These are phyloP conservation scores for Drosophila anomalata DNA, from an alignment of 2,888 invertebrate genomes.

Conservation along the genomic window DNA sequence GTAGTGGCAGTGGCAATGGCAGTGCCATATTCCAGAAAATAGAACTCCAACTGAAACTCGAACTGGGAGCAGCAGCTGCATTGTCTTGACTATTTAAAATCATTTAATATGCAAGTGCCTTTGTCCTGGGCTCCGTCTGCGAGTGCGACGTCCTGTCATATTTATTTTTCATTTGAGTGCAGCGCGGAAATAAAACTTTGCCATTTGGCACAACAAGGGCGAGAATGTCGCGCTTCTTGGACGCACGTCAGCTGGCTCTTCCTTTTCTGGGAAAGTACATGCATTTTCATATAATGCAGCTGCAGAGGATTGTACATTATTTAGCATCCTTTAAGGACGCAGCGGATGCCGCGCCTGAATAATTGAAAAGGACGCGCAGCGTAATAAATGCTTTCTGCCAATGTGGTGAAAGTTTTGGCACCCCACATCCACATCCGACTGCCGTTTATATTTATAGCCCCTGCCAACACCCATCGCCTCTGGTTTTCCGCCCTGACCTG, in stretches of 20 bases:
- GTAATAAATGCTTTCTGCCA: slow-evolving; percentile 77
- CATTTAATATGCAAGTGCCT: slow-evolving; percentile 78
- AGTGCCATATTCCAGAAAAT: slow-evolving; percentile 44
- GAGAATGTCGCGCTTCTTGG: slow-evolving; percentile 61
- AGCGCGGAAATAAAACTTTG: slow-evolving; percentile 75
- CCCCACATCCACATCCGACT: slow-evolving; percentile 32
- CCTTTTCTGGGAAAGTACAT: slow-evolving; percentile 60
- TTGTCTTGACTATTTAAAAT: slow-evolving; percentile 77
- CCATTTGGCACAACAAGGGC: slow-evolving; percentile 73
- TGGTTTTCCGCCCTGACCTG: slow-evolving; percentile 9
- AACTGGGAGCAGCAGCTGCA: slow-evolving; percentile 43
- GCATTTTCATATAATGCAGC: slow-evolving; percentile 70
- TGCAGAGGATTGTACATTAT: slow-evolving; percentile 72
- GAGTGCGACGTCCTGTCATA: slow-evolving; percentile 67
- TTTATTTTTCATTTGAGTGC: slow-evolving; percentile 78
- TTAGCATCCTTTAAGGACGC: slow-evolving; percentile 61
- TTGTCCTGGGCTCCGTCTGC: slow-evolving; percentile 57
- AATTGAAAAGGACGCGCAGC: slow-evolving; percentile 80
- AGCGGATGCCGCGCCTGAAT: slow-evolving; percentile 68
- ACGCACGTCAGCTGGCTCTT: slow-evolving; percentile 70
- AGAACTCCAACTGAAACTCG: background rate
- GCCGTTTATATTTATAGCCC: slow-evolving; percentile 36
- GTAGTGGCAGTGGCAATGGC: slow-evolving; percentile 6
- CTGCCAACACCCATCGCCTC: background rate
- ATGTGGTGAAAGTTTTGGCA: slow-evolving; percentile 68